These are phyloP conservation scores for Pterois miles DNA, from an alignment of 2,797 vertebrate species.

Conservation along the genomic window DNA sequence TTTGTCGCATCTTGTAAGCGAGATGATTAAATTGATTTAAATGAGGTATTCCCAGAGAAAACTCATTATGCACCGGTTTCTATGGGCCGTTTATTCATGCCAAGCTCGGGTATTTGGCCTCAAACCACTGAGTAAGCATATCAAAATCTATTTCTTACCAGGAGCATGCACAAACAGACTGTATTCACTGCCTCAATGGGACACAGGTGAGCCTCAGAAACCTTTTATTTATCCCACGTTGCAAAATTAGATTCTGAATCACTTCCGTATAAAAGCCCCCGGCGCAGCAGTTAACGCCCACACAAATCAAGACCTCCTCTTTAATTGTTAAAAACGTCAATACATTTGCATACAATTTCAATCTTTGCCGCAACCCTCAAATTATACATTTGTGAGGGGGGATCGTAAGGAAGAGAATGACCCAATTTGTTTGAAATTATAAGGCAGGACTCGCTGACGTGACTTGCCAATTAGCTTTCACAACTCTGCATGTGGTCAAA, in stretches of 20 bases:
- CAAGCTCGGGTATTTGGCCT: conserved; percentile 50
- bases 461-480: conserved; percentile 70
- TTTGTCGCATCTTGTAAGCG: conserved; percentile 54
- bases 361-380: conserved; percentile 55
- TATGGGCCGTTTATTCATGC: conserved; percentile 51
- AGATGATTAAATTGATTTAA: conserved; percentile 75
- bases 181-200: conserved; percentile 52
- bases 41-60: conserved; percentile 60
- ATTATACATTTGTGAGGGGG: conserved; percentile 55
- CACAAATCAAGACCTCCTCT: conserved; percentile 65
- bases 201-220: conserved; percentile 70
- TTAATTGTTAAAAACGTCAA: conserved; percentile 75
- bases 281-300: conserved; percentile 59
- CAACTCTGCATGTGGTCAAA: conserved; percentile 67
- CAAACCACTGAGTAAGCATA: conserved; percentile 66
- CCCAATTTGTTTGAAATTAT: conserved; percentile 72
- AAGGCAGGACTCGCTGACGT: conserved; percentile 38
- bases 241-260: conserved; percentile 64
- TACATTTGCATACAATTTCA: conserved; percentile 68
- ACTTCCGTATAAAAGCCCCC: conserved; percentile 50
- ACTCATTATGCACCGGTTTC: conserved; percentile 52
- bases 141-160: conserved; percentile 59
- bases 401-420: conserved; percentile 55
- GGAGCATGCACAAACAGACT: conserved; percentile 57
- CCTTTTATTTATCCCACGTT: conserved; percentile 65